These are phyloP conservation scores for Pollicipes pollicipes DNA, from an alignment of 1,140 invertebrate genomes.

Conservation along the genomic window DNA sequence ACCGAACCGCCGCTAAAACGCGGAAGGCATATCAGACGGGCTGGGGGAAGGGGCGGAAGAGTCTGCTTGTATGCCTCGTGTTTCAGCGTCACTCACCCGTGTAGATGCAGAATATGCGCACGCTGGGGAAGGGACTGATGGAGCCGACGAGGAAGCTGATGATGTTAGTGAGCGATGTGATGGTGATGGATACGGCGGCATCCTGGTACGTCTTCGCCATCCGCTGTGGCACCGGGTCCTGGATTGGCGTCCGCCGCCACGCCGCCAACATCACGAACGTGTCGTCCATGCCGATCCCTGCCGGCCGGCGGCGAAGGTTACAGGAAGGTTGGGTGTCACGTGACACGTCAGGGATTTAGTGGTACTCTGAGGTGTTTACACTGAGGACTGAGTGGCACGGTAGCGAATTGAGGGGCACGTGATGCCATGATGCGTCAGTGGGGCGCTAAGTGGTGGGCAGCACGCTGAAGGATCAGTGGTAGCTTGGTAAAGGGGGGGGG, in stretches of 20 bases:
- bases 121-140: slow-evolving; percentile 31
- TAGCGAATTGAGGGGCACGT: too few species aligned
- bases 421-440: too few species aligned
- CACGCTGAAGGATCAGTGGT: too few species aligned
- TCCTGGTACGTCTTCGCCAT: slow-evolving; percentile 28
- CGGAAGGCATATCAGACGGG: too few species aligned
- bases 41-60: too few species aligned
- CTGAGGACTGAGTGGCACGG: too few species aligned
- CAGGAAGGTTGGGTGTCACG: slow-evolving; percentile 3
- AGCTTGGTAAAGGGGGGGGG: too few species aligned
- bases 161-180: slow-evolving; percentile 37
- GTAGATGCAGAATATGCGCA: slow-evolving; percentile 83
- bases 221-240: slow-evolving; percentile 23
- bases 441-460: too few species aligned
- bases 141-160: slow-evolving; percentile 36
- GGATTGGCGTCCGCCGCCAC: slow-evolving; percentile 24
- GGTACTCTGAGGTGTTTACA: too few species aligned
- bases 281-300: slow-evolving; percentile 32
- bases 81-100: slow-evolving; percentile 39
- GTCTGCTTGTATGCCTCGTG: too few species aligned
- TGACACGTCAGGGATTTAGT: too few species aligned
- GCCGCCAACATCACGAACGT: slow-evolving; percentile 33
- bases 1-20: too few species aligned
- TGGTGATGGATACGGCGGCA: slow-evolving; percentile 36
- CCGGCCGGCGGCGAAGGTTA: slow-evolving; percentile 14